Percentiles rank a stretch among this genome's conserved stretches.
Conservation (phyloP, 2,113 vertebrate genomes). For the Catharus minimus region DNA sequence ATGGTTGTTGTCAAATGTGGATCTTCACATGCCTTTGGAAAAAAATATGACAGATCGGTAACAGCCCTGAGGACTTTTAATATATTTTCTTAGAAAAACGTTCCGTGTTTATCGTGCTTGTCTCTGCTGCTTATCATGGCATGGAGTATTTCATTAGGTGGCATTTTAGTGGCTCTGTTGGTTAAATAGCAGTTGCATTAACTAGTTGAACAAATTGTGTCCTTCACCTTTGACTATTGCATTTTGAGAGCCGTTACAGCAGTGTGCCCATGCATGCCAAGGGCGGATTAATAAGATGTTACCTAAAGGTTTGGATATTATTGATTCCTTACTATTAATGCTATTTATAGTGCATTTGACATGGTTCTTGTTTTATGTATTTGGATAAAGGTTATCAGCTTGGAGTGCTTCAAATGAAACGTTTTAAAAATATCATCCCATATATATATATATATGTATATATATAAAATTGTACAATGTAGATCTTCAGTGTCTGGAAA, state of each 20-base stretch:
- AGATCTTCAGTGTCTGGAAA: not conserved
- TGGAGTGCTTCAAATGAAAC: not conserved
- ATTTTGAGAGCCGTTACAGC: conserved; percentile 21
- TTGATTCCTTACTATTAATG: conserved; percentile 55
- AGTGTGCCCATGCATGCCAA: conserved; percentile 11
- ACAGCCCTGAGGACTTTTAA: not conserved
- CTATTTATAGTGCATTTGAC: conserved; percentile 38
- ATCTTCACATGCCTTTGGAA: not conserved
- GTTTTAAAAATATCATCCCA: not conserved
- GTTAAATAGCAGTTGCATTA: conserved; percentile 40
- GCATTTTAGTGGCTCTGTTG: conserved; percentile 26
- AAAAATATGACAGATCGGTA: not conserved
- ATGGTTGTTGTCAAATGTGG: conserved; percentile 48
- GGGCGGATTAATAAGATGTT: conserved; percentile 42
- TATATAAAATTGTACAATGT: not conserved
- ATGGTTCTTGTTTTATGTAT: conserved; percentile 17
- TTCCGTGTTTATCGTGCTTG: not conserved
- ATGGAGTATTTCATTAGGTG: conserved; percentile 9
- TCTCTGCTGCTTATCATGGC: conserved; percentile 27
- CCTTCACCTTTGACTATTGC: conserved; percentile 33
- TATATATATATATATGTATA: not conserved
- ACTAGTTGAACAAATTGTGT: conserved; percentile 44
- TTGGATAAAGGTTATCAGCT: conserved; percentile 30
- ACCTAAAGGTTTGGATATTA: conserved; percentile 47
- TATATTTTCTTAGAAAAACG: not conserved